A percentile compares a stretch with the other conserved stretches of the same genome.
These are phyloP conservation scores for Stenodera caucasica DNA, from an alignment of 2,888 invertebrate genomes.

Conservation along the genomic window DNA sequence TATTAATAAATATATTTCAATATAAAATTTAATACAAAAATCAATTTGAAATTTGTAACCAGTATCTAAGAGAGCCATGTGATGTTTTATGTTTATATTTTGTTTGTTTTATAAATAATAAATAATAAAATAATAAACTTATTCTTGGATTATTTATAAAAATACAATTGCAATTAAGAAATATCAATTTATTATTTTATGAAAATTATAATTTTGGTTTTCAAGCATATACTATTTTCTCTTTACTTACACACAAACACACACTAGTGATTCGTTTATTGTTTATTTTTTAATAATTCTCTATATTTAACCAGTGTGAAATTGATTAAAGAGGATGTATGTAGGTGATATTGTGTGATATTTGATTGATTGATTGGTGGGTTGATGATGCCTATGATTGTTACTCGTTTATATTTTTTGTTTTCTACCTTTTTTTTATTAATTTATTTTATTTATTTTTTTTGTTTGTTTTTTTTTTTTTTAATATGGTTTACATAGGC, in stretches of 20 bases:
- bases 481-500: slow-evolving; percentile 43
- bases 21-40: slow-evolving; percentile 43
- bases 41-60: slow-evolving; percentile 32
- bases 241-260: neutral
- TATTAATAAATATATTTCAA: slow-evolving; percentile 37
- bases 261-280: neutral
- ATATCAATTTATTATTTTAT: slow-evolving; percentile 30
- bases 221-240: neutral
- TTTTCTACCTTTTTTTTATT: no score
- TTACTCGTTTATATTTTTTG: no score
- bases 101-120: neutral
- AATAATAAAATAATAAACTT: slow-evolving; percentile 7
- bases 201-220: slow-evolving; percentile 19
- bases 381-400: no score
- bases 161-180: slow-evolving; percentile 42
- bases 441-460: no score
- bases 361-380: no score
- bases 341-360: no score
- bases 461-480: no score
- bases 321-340: no score
- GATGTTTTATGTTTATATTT: no score
- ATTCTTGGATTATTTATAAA: slow-evolving; percentile 36
- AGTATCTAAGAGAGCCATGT: slow-evolving; percentile 18
- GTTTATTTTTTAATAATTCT: no score
- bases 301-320: no score